These are phyloP conservation scores for Leptinotarsa haldemani DNA, from an alignment of 2,888 invertebrate genomes.

Conservation along the genomic window DNA sequence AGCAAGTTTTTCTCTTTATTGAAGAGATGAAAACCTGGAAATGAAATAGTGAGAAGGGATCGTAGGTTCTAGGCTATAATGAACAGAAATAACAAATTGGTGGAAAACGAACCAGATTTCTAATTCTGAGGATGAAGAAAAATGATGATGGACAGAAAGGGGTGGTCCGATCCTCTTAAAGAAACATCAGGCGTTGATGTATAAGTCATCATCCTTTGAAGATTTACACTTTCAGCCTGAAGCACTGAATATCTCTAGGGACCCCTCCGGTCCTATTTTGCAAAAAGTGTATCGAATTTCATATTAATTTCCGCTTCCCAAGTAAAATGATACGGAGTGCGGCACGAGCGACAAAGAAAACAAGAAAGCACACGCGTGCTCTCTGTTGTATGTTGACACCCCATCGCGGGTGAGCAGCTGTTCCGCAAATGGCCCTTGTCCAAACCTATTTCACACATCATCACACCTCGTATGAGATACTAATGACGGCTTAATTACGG, in stretches of 20 bases:
- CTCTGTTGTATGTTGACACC: conserved; percentile 7
- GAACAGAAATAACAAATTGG: no score
- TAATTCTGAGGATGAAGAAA: no score
- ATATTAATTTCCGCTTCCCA: conserved; percentile 4
- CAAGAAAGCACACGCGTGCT: conserved; percentile 2
- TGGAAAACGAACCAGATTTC: no score
- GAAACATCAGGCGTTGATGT: no score
- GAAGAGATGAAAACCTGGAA: no score
- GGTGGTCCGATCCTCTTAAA: no score
- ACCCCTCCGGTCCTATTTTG: not conserved
- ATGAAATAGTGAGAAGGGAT: no score
- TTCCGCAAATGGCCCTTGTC: conserved; percentile 61
- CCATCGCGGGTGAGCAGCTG: conserved; percentile 45
- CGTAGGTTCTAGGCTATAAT: no score
- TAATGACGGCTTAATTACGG: conserved; percentile 35
- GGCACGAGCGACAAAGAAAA: not conserved
- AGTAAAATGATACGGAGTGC: not conserved
- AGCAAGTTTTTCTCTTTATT: no score
- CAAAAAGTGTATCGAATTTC: conserved; percentile 7
- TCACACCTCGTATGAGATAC: conserved; percentile 55
- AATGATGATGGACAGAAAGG: no score
- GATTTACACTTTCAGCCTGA: not conserved
- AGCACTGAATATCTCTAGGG: no score
- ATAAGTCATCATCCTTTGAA: not conserved
- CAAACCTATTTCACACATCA: conserved; percentile 62